Base-by-base conservation (phyloP, 2,113 vertebrate species). In the Scomber colias region DNA sequence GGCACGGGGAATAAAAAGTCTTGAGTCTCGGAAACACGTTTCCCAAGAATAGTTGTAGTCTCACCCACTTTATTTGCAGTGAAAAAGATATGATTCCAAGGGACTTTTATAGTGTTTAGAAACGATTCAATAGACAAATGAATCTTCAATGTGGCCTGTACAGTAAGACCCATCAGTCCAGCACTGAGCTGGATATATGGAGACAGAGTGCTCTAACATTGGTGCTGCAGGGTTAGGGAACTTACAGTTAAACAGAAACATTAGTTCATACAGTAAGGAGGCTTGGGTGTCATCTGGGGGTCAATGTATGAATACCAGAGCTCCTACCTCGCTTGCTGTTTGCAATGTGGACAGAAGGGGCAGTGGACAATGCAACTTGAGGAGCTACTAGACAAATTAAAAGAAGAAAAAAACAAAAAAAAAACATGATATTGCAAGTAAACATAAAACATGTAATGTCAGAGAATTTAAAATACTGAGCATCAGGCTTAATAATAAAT, bases 261-360 rank as follows among this genome's bases (percentile, higher is more conserved):
- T 92, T 94, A 94, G 95, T 95, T 96, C 95, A 96, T 93, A 96
- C 92, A 94, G 95, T 92, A 91, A 88, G 89, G 66, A 92, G 92
- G 81, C 92, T 82, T 86, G 89, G 92, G 95, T 92, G 93, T 95
- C 93, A 95, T 93, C 69, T 77, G 13, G 83, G 79, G 53, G 46
- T 70, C 92, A 93, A 94, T 93, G 94, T 95, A 96, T 96, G 94
- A 97, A 96, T 96, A 94, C 92, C 92, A 95, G 95, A 95, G 94
- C 90, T 97, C 97, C 97, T 98, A 97, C 97, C 97, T 98, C 97
- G 95, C 95, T 97, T 97, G 96, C 96, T 97, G 95, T 97, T 97
- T 96, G 96, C 96, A 97, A 97, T 95, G 95, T 97, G 96, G 96
- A 97, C 96, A 91, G 97, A 96, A 95, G 96, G 95, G 95, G 96